Evolutionary conservation across 2,888 invertebrate genomes (phyloP), one percentile per base, ranked within the genome.

Genomic region (Andrena hattorfiana): DNA sequence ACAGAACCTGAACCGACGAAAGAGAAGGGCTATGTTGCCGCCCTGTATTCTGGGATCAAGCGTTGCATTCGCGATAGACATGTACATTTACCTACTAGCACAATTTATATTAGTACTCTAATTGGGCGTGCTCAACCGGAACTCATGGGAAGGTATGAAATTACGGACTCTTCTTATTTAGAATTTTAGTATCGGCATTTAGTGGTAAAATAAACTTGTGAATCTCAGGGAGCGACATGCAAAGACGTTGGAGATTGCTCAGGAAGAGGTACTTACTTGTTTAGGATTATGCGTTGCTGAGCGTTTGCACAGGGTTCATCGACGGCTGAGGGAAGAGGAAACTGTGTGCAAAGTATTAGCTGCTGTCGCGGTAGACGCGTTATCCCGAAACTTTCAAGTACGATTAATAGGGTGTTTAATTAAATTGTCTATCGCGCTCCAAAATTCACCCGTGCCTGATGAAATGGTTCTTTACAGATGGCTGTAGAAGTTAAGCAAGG

Each of bases 191-290:
- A 20, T 49, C 16, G 7, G 16, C n/a, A 56, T 66, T 74, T 8
- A 23, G 0, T 60, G 28, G 2, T 4, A 13, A 42, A 42, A 16
- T 42, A 42, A 16, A 20, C 30, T n/a, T 26, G 59, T n/a, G 8
- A 74, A 67, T 85, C 85, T 68, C 77, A 92, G 98, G 83, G 99
- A 99, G 94, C 96, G 99, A 76, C 99, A 99, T 94, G 99, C 99
- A 7, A 99, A 99, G 94, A 99, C 99, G n/a, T 94, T 99, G 90
- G 99, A 99, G 95, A 98, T 98, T 86, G 99, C 99, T 89, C 99
- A 99, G 94, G 98, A 99, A 94, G 99, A 99, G 95, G 98, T 99
- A 76, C 95, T 99, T 86, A 98, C 98, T 10, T 99, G 99, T 94
- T 96, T 99, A 81, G 99, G 99, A 13, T 97, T 99, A 94, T 98